These are phyloP conservation scores for Aphis gossypii DNA, from an alignment of 1,140 invertebrate species.

Conservation along the genomic window DNA sequence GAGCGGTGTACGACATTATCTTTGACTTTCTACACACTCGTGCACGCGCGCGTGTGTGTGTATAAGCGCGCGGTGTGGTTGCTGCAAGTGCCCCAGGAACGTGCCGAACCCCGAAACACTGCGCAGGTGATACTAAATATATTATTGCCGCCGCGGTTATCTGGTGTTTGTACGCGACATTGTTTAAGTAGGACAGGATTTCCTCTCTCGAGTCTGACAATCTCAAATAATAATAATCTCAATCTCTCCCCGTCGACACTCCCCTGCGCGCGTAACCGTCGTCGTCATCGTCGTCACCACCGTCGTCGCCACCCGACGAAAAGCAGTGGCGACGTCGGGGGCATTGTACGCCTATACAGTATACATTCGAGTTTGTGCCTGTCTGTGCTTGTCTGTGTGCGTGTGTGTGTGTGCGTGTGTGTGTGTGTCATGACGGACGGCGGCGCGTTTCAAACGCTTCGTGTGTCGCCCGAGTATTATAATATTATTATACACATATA, in stretches of 20 bases:
- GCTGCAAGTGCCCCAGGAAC: neutral
- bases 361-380: neutral
- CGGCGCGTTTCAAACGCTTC: conserved; percentile 42
- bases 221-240: conserved; percentile 28
- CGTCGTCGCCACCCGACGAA: neutral
- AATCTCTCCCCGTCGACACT: conserved; percentile 21
- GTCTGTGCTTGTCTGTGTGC: neutral
- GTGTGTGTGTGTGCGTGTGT: too few species aligned
- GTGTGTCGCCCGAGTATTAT: conserved; percentile 21
- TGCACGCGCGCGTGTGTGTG: too few species aligned
- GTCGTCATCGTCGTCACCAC: too few species aligned
- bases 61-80: neutral
- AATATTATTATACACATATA: neutral
- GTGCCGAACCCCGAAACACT: conserved; percentile 31
- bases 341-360: neutral
- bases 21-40: neutral
- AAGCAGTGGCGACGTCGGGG: neutral
- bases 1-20: neutral
- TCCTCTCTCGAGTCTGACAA: conserved; percentile 39
- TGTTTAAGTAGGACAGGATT: conserved; percentile 53
- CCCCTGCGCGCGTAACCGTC: neutral
- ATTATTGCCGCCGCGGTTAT: neutral
- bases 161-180: conserved; percentile 45
- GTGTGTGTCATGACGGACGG: conserved; percentile 2
- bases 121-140: conserved; percentile 22